Evolutionary conservation across 2,888 invertebrate species (phyloP).

Genomic region (Dascillus cervinus): DNA sequence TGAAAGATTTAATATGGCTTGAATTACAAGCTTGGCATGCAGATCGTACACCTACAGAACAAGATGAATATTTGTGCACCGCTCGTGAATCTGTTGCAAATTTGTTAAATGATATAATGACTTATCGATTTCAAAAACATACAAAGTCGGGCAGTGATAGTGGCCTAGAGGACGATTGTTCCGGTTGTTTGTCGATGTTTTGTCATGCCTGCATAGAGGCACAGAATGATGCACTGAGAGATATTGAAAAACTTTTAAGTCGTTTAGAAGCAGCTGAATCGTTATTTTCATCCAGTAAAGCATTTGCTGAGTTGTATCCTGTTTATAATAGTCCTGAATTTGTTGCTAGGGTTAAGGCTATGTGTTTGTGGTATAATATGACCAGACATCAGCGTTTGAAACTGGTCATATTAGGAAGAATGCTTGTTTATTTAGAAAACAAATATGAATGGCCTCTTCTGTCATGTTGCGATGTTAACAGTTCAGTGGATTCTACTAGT

Average conservation of each 20-base stretch:
- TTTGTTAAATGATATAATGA: conserved; percentile 66
- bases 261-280: conserved; percentile 68
- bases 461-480: conserved; percentile 11
- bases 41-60: conserved; percentile 65
- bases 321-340: conserved; percentile 59
- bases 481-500: conserved; percentile 32
- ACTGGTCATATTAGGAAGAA: conserved; percentile 63
- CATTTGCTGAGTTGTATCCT: conserved; percentile 68
- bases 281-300: conserved; percentile 76
- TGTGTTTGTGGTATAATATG: conserved; percentile 90
- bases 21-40: conserved; percentile 81
- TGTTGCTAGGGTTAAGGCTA: conserved; percentile 62
- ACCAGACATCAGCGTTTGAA: conserved; percentile 77
- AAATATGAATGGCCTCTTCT: conserved; percentile 6
- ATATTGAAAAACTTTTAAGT: conserved; percentile 64
- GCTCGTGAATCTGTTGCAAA: conserved; percentile 64
- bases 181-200: conserved; percentile 66
- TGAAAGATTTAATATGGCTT: conserved; percentile 86
- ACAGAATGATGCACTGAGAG: conserved; percentile 65
- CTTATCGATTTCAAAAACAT: conserved; percentile 53
- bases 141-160: conserved; percentile 31
- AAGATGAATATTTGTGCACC: conserved; percentile 68
- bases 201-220: conserved; percentile 63
- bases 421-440: conserved; percentile 31
- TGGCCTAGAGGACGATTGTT: conserved; percentile 43